Conservation (phyloP, 2,797 vertebrate genomes). For the Anolis apletophallus region DNA sequence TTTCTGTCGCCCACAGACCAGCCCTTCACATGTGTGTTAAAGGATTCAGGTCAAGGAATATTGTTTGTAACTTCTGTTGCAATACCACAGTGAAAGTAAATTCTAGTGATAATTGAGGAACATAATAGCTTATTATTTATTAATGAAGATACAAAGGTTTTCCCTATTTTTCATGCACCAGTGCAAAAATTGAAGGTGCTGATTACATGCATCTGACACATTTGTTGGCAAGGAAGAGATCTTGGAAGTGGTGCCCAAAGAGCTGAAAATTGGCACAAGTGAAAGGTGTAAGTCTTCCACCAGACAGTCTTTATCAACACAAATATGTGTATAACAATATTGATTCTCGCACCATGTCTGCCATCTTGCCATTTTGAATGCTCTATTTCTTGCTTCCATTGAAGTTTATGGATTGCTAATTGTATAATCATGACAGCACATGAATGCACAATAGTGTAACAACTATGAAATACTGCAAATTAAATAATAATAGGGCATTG, state of each 20-base stretch:
- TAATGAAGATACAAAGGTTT: background rate
- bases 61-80: background rate
- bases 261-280: background rate
- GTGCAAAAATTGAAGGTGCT: background rate
- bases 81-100: no score
- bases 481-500: background rate
- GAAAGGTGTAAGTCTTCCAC: background rate
- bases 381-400: background rate
- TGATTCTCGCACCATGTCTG: background rate
- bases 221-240: background rate
- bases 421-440: background rate
- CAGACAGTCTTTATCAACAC: background rate
- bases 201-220: background rate
- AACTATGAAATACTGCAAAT: background rate
- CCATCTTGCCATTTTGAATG: background rate
- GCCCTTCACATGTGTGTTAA: background rate
- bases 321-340: background rate
- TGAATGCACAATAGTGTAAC: background rate
- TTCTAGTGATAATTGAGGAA: background rate
- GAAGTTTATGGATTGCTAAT: background rate
- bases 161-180: background rate
- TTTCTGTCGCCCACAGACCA: background rate
- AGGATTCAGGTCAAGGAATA: background rate
- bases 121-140: background rate
- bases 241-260: background rate